A percentile compares a stretch with the other conserved stretches of the same genome.
Conservation (phyloP, 2,797 vertebrate genomes). For the Spinus pinus region DNA sequence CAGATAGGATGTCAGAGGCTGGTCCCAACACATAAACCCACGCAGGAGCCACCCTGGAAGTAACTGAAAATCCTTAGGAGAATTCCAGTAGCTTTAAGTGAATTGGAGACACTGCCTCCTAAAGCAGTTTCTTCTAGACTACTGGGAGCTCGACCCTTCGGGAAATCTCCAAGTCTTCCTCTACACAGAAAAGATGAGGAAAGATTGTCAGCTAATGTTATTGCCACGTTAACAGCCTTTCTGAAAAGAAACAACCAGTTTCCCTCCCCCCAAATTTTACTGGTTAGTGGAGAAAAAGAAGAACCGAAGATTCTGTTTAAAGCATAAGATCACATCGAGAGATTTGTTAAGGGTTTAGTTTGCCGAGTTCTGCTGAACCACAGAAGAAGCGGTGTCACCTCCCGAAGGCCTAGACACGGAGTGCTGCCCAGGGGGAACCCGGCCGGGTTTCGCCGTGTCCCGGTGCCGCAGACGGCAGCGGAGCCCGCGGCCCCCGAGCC, state of each 20-base stretch:
- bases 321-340: not conserved
- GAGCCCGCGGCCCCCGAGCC: not conserved
- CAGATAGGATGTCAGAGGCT: not conserved
- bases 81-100: not conserved
- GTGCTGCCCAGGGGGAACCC: accelerated
- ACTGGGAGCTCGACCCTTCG: not conserved
- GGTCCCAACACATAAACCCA: not conserved
- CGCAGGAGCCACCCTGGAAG: not conserved
- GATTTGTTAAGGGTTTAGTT: not conserved
- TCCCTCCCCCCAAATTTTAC: not conserved
- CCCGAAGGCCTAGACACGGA: accelerated
- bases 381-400: accelerated
- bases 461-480: not conserved
- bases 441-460: accelerated
- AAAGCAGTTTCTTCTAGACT: not conserved
- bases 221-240: not conserved
- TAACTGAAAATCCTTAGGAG: not conserved
- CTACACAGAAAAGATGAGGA: not conserved
- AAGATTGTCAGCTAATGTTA: not conserved
- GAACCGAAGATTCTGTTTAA: not conserved
- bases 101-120: not conserved
- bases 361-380: not conserved
- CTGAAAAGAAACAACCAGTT: not conserved
- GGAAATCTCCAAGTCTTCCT: not conserved
- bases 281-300: not conserved